Base-by-base conservation (phyloP, 2,888 invertebrate genomes). In the Elgonia sp. region DNA sequence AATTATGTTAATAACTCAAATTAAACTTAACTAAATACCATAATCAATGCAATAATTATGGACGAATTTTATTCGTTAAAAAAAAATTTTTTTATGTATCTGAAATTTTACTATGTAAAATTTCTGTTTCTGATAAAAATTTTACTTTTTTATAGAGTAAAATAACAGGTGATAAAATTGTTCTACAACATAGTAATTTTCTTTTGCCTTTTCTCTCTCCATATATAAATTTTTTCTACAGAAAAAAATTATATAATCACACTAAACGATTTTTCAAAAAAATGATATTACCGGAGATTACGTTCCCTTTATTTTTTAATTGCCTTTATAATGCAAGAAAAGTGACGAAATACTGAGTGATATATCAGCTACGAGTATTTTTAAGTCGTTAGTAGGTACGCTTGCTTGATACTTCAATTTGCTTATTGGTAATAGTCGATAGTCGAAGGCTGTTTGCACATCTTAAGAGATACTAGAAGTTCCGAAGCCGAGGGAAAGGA, bases 401-500 rank as follows among this genome's bases (percentile, higher is more conserved):
- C 73, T 55, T 53, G 53, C 39, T 75, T 42, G 84, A 79, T 81
- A 72, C 87, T 76, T 88, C 81, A 77, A 84, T 81, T 87, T 75
- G 69, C 79, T 86, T 69, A 86, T 84, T 73, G 69, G 69, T 76
- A 92, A 92, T 91, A 92, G 91, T 90, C 90, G 91, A 92, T 92
- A 91, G 91, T 88, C 89, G 90, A 88, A 85, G 90, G 90, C 60
- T 86, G 89, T 84, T 91, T 92, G 93, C 90, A 91, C 92, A 92
- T 93, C 93, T 92, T 89, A 86, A 89, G 91, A 92, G 92, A 92
- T 92, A 92, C 92, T 92, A 92, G 91, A 93, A 92, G 91, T 91
- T 92, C 89, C 91, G 53, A 87, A 88, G 90, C 81, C 91, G 92
- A 93, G 93, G 91, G 93, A 93, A 93, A 93, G 93, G 93, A 92